Evolutionary conservation across 2,888 invertebrate genomes (phyloP), one percentile per base, ranked within the genome.

Genomic region (Slavum lentiscoides): DNA sequence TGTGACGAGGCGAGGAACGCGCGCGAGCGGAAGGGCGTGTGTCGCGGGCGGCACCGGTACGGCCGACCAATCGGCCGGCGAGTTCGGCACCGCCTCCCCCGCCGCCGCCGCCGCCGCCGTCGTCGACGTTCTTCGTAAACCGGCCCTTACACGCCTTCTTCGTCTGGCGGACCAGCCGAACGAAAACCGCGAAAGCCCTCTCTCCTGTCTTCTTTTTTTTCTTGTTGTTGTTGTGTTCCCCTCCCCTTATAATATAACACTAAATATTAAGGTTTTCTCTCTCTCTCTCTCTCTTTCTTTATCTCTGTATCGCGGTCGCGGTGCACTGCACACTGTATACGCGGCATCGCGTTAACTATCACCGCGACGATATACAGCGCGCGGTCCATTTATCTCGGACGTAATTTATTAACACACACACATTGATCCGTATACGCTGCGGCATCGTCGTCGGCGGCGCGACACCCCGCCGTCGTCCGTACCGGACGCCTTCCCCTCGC

Each of bases 391-490:
- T 81, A 83, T 83, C 83, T 83, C 73, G 76, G 61, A 81, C 67
- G 82, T 83, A 82, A 83, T 83, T 83, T 82, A 83, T 83, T 82
- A 82, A 74, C 82, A 61, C 61, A 81, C n/a, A 9, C 61, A 17
- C n/a, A n/a, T n/a, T n/a, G n/a, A n/a, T n/a, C 59, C 0, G 7
- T 5, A 43, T 6, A 7, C 64, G 30, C 55, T 7, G 30, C 39
- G 5, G 15, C 6, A 19, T 58, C 68, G 49, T 21, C 67, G 43
- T 9, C 43, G 43, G 43, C 9, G 8, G 6, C 67, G 43, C n/a
- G 17, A 37, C 8, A 19, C 23, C 21, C 67, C 15, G 21, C 15
- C 67, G 43, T 4, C 7, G 21, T 21, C 13, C 39, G 15, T 3
- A 30, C 15, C 39, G n/a, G 58, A 19, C 19, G 58, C 58, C 58